Evolutionary conservation across 1,140 invertebrate genomes (phyloP).

Genomic region (Drosophila cardini): DNA sequence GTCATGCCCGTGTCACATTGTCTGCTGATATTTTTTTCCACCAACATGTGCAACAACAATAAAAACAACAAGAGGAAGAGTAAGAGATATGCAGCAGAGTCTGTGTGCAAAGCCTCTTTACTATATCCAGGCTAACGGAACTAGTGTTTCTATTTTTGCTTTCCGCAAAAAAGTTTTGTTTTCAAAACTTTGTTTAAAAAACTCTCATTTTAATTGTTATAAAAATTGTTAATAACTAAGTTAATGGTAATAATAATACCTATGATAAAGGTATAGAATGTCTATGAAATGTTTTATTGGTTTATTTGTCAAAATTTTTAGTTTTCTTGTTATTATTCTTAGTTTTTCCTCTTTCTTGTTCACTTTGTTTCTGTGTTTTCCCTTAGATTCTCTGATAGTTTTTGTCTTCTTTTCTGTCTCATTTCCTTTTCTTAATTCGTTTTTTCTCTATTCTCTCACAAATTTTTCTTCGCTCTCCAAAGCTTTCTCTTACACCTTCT

Average conservation of each 20-base stretch:
- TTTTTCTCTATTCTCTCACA: neutral
- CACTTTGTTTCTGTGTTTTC: neutral
- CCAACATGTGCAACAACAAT: constrained; percentile 10
- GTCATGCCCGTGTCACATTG: constrained; percentile 13
- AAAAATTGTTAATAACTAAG: too few relatives aligned
- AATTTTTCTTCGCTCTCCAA: neutral
- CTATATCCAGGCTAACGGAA: too few relatives aligned
- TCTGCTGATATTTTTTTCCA: neutral
- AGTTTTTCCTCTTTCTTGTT: neutral
- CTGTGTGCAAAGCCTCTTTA: constrained; percentile 15
- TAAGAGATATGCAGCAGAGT: constrained; percentile 10
- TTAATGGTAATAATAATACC: too few relatives aligned
- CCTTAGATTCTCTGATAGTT: neutral
- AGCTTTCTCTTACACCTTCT: neutral
- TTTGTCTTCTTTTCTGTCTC: neutral
- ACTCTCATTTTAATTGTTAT: too few relatives aligned
- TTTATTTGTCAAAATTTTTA: too few relatives aligned
- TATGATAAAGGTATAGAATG: too few relatives aligned
- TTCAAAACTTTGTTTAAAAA: too few relatives aligned
- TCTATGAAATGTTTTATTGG: too few relatives aligned
- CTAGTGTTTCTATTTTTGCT: too few relatives aligned
- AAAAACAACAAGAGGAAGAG: constrained; percentile 5
- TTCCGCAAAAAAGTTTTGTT: too few relatives aligned
- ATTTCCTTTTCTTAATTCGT: neutral
- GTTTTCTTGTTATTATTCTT: neutral